Evolutionary conservation across 2,888 invertebrate genomes (phyloP).

Genomic region (Lithophane semibrunnea): DNA sequence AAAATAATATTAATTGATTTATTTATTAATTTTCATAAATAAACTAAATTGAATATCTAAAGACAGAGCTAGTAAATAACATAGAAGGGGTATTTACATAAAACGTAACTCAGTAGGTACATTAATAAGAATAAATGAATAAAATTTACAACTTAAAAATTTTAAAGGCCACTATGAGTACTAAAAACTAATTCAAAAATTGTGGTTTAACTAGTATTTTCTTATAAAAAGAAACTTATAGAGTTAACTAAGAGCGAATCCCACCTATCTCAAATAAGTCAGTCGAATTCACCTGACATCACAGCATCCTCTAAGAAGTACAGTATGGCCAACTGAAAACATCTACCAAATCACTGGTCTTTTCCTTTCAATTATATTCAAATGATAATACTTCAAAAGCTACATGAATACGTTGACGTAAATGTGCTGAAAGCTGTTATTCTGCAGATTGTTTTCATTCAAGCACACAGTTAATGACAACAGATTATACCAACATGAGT

Average conservation of each 20-base stretch:
- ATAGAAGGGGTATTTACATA: constrained; percentile 87
- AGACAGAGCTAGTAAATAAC: constrained; percentile 85
- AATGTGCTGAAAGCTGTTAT: constrained; percentile 18
- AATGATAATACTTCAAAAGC: constrained; percentile 57
- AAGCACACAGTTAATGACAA: constrained; percentile 36
- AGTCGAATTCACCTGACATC: constrained; percentile 80
- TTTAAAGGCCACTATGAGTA: constrained; percentile 77
- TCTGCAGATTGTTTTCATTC: constrained; percentile 10
- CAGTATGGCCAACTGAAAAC: constrained; percentile 74
- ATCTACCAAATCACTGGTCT: constrained; percentile 67
- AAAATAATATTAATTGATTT: constrained; percentile 85
- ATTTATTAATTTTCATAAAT: constrained; percentile 88
- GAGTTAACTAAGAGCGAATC: constrained; percentile 73
- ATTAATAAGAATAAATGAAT: constrained; percentile 79
- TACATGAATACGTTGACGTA: constrained; percentile 30
- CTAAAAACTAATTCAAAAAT: constrained; percentile 75
- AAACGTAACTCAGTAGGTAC: constrained; percentile 78
- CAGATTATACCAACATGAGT: constrained; percentile 59
- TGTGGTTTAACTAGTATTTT: constrained; percentile 71
- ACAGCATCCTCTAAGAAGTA: constrained; percentile 76
- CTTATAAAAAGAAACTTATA: constrained; percentile 72
- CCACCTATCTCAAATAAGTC: constrained; percentile 77
- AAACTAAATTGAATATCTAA: constrained; percentile 88
- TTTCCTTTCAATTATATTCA: constrained; percentile 46
- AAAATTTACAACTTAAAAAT: constrained; percentile 88